A percentile compares a stretch with the other conserved stretches of the same genome.
Conservation (phyloP, 2,113 vertebrate species). For the Acanthochromis polyacanthus region DNA sequence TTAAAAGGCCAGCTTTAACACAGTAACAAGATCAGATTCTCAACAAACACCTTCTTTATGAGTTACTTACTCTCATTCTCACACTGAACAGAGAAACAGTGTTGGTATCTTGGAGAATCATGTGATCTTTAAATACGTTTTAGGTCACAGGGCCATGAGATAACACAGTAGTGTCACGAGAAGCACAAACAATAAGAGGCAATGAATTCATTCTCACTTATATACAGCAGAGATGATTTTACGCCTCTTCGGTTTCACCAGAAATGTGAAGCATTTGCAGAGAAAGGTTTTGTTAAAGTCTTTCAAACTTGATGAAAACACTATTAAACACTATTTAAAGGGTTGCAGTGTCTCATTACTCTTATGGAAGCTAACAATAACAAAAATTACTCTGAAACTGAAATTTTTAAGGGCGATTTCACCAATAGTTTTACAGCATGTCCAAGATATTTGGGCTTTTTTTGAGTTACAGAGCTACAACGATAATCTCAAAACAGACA, state of each 20-base stretch:
- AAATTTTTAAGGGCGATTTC: no score
- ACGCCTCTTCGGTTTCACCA: not conserved
- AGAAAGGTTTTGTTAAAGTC: not conserved
- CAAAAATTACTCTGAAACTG: no score
- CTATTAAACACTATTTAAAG: no score
- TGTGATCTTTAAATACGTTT: constrained; percentile 32
- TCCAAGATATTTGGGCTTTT: no score
- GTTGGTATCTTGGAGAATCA: constrained; percentile 4
- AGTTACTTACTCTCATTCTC: not conserved
- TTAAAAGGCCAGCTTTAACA: not conserved
- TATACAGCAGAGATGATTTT: not conserved
- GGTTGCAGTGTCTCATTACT: no score
- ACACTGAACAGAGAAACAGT: not conserved
- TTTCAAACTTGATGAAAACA: no score
- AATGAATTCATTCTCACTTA: constrained; percentile 39
- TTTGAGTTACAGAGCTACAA: not conserved
- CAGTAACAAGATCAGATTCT: not conserved
- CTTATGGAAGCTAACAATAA: not conserved
- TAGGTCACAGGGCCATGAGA: constrained; percentile 29
- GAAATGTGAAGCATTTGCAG: not conserved
- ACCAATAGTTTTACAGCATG: no score
- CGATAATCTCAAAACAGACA: not conserved
- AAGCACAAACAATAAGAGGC: constrained; percentile 14
- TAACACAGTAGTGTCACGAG: constrained; percentile 45
- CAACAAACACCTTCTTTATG: not conserved